Evolutionary conservation across 2,797 vertebrate genomes (phyloP).

Genomic region (Sphaeramia orbicularis): DNA sequence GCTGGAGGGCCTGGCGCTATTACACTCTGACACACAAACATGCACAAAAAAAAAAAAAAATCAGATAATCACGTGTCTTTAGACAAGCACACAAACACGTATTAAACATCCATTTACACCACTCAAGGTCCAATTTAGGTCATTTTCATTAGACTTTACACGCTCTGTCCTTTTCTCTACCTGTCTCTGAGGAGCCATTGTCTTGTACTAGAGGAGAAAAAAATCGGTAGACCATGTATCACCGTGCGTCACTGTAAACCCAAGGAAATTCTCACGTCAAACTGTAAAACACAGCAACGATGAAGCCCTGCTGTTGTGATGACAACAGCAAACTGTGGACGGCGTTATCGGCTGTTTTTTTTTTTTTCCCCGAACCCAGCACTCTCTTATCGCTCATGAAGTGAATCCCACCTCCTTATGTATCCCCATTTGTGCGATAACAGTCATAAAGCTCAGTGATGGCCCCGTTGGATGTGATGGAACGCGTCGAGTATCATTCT

Average conservation of each 20-base stretch:
- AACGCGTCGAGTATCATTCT: constrained; percentile 34
- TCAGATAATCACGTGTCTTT: constrained; percentile 35
- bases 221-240: not conserved
- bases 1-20: constrained; percentile 59
- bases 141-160: constrained; percentile 39
- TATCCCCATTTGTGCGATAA: constrained; percentile 53
- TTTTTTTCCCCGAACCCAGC: not conserved
- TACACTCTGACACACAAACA: constrained; percentile 35
- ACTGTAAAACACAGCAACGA: constrained; percentile 3
- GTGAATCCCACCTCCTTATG: constrained; percentile 35
- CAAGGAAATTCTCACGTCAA: constrained; percentile 9
- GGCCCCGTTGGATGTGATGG: constrained; percentile 45
- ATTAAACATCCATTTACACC: constrained; percentile 59
- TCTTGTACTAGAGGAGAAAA: constrained; percentile 1
- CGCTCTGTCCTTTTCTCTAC: not conserved
- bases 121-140: constrained; percentile 62
- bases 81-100: constrained; percentile 50
- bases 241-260: constrained; percentile 7
- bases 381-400: constrained; percentile 58
- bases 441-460: constrained; percentile 43
- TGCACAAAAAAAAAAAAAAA: constrained; percentile 31
- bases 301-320: constrained; percentile 22
- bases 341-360: constrained; percentile 43
- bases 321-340: constrained; percentile 30
- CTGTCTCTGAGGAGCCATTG: constrained; percentile 12